Evolutionary conservation across 2,113 vertebrate species (phyloP), one percentile per base, ranked within the genome.

Genomic region (Glareola pratincola): DNA sequence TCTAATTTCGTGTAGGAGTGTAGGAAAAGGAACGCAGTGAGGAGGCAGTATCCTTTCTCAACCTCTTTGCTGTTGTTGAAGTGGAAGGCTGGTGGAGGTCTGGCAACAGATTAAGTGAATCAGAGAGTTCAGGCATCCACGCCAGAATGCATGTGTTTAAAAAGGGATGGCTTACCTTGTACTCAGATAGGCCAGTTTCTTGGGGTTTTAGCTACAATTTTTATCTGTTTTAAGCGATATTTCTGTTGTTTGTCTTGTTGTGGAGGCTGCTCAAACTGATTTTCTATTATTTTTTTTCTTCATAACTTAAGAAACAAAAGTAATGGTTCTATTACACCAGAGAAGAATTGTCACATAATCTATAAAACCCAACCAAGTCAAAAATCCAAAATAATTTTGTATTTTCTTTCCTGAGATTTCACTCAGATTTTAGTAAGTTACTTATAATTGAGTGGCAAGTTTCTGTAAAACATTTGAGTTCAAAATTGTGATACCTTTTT

Each of bases 311-410:
- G 37, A 41, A 87, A 41, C 0, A 0, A 29, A n/a, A 4, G 3
- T 39, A 39, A 20, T 47, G 30, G 8, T 56, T 92, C 60, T 82
- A 4, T 66, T n/a, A 63, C 24, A 71, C 17, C 21, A 48, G 60
- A 75, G 51, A 71, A 41, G 11, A 67, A 3, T 23, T 85, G 34
- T 62, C 45, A 17, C 14, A 5, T 34, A 66, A 22, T 36, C 37
- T 93, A 4, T 84, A 77, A 90, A 84, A 67, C 9, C 9, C 23
- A 79, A 5, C 23, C 24, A 80, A 37, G 14, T 30, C 32, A 12
- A 54, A 88, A 12, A 0, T 12, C 4, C 29, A 15, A 45, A 34
- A 59, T 27, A 23, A 37, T 18, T 67, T 81, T 1, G 0, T 51
- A 9, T 75, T 91, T 95, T 60, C n/a, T 72, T 75, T 54, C 24